A percentile compares a stretch with the other conserved stretches of the same genome.
These are phyloP conservation scores for Pyrrhosoma nymphula DNA, from an alignment of 2,888 invertebrate genomes.

Conservation along the genomic window DNA sequence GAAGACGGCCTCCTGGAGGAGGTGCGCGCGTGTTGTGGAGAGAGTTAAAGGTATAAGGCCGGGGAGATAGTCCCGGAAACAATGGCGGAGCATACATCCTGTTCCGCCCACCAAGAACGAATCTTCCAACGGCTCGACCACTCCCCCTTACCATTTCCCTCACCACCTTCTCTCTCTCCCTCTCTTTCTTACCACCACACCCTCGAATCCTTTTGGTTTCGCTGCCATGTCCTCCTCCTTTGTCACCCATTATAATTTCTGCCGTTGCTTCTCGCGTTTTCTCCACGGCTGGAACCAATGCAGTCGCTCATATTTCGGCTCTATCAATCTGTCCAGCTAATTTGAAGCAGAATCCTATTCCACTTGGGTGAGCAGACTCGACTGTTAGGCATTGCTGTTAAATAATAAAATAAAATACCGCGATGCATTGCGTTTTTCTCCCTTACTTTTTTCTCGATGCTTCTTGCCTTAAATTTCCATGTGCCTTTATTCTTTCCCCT, in stretches of 20 bases:
- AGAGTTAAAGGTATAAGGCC: neutral
- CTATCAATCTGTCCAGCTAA: neutral
- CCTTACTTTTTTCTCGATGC: too few relatives aligned
- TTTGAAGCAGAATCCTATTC: neutral
- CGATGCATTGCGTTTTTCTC: too few relatives aligned
- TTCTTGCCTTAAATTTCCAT: too few relatives aligned
- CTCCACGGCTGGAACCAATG: neutral
- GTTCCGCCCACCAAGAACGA: conserved; percentile 45
- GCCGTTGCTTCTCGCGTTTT: neutral
- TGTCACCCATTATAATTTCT: neutral
- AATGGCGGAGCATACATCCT: conserved; percentile 60
- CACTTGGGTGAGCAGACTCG: neutral
- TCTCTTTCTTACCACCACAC: conserved; percentile 36
- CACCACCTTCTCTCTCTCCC: neutral
- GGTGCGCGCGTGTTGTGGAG: neutral
- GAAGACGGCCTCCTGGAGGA: neutral
- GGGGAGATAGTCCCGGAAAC: conserved; percentile 43
- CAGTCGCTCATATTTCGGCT: neutral
- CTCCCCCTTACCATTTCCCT: neutral
- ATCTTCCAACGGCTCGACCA: conserved; percentile 45
- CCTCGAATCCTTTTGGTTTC: conserved; percentile 4
- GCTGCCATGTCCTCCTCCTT: neutral
- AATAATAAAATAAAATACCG: neutral
- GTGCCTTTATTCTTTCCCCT: too few relatives aligned
- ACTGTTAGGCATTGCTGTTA: neutral